Evolutionary conservation across 2,797 vertebrate species (phyloP), one percentile per base, ranked within the genome.

Genomic region (Pterois miles): DNA sequence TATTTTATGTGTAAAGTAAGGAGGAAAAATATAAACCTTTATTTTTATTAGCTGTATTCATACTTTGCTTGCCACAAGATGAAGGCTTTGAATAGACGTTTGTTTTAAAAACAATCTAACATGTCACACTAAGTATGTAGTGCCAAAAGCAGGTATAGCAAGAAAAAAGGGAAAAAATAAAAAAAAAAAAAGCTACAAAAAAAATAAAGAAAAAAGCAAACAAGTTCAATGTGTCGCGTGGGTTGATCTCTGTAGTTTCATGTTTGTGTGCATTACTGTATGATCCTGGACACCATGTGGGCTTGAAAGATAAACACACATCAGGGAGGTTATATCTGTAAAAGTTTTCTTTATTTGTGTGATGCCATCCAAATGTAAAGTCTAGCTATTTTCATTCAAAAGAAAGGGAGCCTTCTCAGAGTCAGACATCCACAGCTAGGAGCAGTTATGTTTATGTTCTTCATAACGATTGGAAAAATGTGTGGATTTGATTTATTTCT

Each of bases 31-130:
- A 96, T 96, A 96, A 96, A 97, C 96, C 96, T 99, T 98, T 98
- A 98, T 99, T 99, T 99, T 97, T 98, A 97, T 97, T 97, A 97
- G 97, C 96, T 97, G 96, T 98, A 96, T 97, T 98, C 96, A 97
- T 97, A 97, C 96, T 96, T 97, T 95, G 96, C 97, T 97, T 97
- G 96, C 96, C 93, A 84, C 91, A 94, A 95, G 92, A 96, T 91
- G 88, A 96, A 93, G 89, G 96, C 96, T 97, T 98, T 96, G 96
- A 96, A 95, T 96, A 96, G 95, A 95, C 95, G 95, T 97, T 97
- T 96, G 95, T 96, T 97, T 97, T 93, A 94, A 96, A 94, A 96
- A 95, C 88, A 94, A 93, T 94, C 96, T 96, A 96, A 96, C 94
- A 93, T 96, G 96, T 94, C 95, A 94, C 94, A 95, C 93, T 92